Conservation (phyloP, 2,888 invertebrate genomes). For the Autographa pulchrina region DNA sequence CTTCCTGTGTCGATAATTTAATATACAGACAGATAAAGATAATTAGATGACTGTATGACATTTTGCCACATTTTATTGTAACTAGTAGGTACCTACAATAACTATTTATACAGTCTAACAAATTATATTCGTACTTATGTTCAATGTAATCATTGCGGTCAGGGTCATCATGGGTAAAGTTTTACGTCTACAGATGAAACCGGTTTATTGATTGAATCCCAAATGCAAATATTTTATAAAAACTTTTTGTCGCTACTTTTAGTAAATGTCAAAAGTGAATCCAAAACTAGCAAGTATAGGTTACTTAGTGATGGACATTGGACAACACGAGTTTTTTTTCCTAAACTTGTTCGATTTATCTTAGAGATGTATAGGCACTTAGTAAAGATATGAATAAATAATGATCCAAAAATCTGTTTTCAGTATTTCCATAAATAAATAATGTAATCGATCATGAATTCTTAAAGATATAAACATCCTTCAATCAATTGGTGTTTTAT, state of each 20-base stretch:
- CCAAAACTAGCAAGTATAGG: neutral
- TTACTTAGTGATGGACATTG: no score
- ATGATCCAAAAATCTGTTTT: neutral
- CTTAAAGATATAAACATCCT: neutral
- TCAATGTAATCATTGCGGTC: conserved; percentile 5
- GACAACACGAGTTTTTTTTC: no score
- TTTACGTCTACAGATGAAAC: conserved; percentile 12
- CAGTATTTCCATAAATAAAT: neutral
- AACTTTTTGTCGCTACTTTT: conserved; percentile 8
- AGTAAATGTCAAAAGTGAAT: conserved; percentile 14
- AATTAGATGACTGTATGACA: neutral
- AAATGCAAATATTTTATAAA: neutral
- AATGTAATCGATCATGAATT: conserved; percentile 1
- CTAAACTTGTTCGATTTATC: neutral
- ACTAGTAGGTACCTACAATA: neutral
- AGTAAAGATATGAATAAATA: neutral
- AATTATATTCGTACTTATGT: conserved; percentile 9
- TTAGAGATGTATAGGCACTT: neutral
- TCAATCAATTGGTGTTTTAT: neutral
- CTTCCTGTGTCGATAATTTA: no score
- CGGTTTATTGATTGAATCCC: neutral
- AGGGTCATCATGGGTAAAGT: conserved; percentile 28
- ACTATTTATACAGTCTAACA: neutral
- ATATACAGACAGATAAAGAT: neutral
- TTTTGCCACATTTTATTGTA: neutral